phyloP scores from a whole-genome alignment of 2,888 invertebrate genomes.

The Dichetophora obliterata region DNA sequence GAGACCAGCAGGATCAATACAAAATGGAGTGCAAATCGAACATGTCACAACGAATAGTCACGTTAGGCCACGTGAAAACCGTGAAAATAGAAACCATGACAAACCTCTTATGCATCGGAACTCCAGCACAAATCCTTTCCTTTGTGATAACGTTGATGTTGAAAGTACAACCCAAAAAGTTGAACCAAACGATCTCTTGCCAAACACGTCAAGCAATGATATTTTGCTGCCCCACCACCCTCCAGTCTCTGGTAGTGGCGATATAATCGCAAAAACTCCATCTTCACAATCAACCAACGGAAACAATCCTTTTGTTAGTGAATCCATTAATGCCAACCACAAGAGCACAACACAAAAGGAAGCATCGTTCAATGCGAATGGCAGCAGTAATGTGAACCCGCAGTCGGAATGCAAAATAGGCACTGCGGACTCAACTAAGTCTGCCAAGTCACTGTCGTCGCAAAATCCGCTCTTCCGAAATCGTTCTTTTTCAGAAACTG shows the following conservation, averaged over 20 bases:
- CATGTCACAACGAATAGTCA: neutral
- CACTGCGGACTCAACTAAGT: neutral
- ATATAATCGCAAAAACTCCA: neutral
- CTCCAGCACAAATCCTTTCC: conserved; percentile 66
- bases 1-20: conserved; percentile 57
- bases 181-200: conserved; percentile 53
- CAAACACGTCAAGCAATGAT: conserved; percentile 44
- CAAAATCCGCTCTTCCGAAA: conserved; percentile 54
- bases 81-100: neutral
- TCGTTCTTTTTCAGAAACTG: conserved; percentile 63
- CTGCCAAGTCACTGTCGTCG: conserved; percentile 9
- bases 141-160: conserved; percentile 54
- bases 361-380: conserved; percentile 1
- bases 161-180: conserved; percentile 47
- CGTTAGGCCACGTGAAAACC: neutral
- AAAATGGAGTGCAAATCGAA: neutral
- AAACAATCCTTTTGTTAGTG: conserved; percentile 54
- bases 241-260: neutral
- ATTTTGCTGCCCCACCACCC: conserved; percentile 39
- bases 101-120: conserved; percentile 55
- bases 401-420: neutral
- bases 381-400: neutral
- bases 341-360: neutral
- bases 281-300: conserved; percentile 48
- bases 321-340: conserved; percentile 20